Evolutionary conservation across 37 sponge, comb jelly and placozoan species (phyloP).

Genomic region (Dysidea cf. avara): DNA sequence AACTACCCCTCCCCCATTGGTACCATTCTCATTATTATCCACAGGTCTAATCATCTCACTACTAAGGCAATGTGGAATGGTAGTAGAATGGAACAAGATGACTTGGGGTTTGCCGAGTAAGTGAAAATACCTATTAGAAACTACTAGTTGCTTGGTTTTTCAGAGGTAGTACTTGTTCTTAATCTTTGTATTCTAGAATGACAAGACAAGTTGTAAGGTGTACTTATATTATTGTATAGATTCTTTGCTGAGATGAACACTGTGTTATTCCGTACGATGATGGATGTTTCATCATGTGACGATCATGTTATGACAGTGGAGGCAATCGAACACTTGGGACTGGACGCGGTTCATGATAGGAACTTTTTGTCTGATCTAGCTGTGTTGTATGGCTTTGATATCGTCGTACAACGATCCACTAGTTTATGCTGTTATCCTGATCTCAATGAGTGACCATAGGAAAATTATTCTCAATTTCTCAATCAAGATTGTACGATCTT

Average conservation of each 20-base stretch:
- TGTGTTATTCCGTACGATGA: slow-evolving; percentile 56
- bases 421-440: slow-evolving; percentile 39
- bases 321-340: slow-evolving; percentile 54
- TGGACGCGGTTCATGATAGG: slow-evolving; percentile 68
- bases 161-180: no score
- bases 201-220: no score
- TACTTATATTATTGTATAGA: no score
- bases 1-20: background rate
- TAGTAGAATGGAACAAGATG: background rate
- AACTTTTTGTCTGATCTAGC: slow-evolving; percentile 73
- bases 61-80: background rate
- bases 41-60: slow-evolving; percentile 27
- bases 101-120: slow-evolving; percentile 49
- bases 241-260: slow-evolving; percentile 75
- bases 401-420: slow-evolving; percentile 53
- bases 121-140: no score
- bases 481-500: no score
- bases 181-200: no score
- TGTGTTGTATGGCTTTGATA: slow-evolving; percentile 39
- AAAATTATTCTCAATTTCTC: no score
- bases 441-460: no score
- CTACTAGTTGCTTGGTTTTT: no score
- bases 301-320: slow-evolving; percentile 70
- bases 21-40: no score
- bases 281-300: slow-evolving; percentile 44